These are phyloP conservation scores for Nesoenas mayeri DNA, from an alignment of 2,113 vertebrate genomes.

Conservation along the genomic window DNA sequence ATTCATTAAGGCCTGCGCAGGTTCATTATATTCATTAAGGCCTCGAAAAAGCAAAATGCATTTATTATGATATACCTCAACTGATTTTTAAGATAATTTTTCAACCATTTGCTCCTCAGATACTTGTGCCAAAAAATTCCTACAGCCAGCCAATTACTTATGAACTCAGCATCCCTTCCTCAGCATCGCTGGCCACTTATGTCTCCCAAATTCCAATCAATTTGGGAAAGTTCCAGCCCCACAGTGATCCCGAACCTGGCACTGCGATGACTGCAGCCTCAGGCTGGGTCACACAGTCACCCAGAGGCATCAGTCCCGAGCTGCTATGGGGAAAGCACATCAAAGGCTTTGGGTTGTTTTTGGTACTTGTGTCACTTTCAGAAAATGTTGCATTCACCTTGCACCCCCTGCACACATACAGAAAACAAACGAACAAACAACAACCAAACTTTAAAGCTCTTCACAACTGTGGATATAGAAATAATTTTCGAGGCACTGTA, in stretches of 20 bases:
- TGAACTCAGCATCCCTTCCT: background rate
- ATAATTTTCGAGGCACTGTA: conserved; percentile 71
- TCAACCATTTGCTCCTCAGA: conserved; percentile 9
- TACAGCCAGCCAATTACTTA: background rate
- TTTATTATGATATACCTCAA: background rate
- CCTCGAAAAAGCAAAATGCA: background rate
- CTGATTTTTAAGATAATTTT: background rate
- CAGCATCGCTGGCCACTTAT: background rate
- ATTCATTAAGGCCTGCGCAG: conserved; percentile 25
- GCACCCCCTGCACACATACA: background rate
- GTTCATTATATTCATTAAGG: conserved; percentile 42
- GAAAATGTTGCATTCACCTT: conserved; percentile 13
- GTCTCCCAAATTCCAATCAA: background rate
- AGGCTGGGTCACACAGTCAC: background rate
- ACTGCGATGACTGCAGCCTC: background rate
- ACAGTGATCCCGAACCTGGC: fast-evolving
- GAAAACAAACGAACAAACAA: background rate
- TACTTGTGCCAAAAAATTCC: conserved; percentile 15
- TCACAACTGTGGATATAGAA: conserved; percentile 61
- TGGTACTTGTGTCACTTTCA: conserved; percentile 42
- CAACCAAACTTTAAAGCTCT: conserved; percentile 56
- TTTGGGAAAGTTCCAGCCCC: background rate
- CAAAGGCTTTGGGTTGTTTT: conserved; percentile 65
- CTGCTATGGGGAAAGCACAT: conserved; percentile 13
- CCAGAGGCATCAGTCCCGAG: background rate